Evolutionary conservation across 2,113 vertebrate genomes (phyloP).

Genomic region (Sisor rabdophorus): DNA sequence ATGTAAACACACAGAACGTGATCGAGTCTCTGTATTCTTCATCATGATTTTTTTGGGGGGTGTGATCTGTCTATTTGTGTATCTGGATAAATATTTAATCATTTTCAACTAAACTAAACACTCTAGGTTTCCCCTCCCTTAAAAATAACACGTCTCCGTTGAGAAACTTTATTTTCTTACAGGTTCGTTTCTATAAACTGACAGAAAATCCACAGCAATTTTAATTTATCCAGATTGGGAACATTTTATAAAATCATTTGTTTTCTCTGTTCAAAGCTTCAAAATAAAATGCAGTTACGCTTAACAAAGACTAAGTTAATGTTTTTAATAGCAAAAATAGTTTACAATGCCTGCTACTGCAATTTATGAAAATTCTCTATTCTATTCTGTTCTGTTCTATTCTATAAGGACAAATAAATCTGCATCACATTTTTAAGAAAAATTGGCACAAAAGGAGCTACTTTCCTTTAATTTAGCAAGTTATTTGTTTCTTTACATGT

Average conservation of each 20-base stretch:
- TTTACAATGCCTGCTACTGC: background rate
- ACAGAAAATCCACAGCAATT: background rate
- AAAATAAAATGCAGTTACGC: background rate
- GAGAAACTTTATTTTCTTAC: background rate
- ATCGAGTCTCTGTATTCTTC: slow-evolving; percentile 7
- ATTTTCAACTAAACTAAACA: background rate
- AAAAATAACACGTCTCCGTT: background rate
- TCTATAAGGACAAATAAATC: too few species aligned
- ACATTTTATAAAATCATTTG: background rate
- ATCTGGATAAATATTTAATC: background rate
- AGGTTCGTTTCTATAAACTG: background rate
- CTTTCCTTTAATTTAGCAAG: background rate
- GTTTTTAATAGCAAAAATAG: slow-evolving; percentile 3
- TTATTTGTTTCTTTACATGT: background rate
- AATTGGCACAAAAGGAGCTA: background rate
- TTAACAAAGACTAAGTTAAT: background rate
- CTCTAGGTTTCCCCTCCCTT: background rate
- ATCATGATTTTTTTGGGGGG: too few species aligned
- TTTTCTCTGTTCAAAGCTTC: background rate
- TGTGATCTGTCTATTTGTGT: background rate
- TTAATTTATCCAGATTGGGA: background rate
- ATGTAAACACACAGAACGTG: background rate
- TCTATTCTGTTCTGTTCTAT: too few species aligned
- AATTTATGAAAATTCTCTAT: too few species aligned
- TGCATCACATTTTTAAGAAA: too few species aligned